Evolutionary conservation across 2,113 vertebrate species (phyloP).

Genomic region (Campylorhamphus procurvoides): DNA sequence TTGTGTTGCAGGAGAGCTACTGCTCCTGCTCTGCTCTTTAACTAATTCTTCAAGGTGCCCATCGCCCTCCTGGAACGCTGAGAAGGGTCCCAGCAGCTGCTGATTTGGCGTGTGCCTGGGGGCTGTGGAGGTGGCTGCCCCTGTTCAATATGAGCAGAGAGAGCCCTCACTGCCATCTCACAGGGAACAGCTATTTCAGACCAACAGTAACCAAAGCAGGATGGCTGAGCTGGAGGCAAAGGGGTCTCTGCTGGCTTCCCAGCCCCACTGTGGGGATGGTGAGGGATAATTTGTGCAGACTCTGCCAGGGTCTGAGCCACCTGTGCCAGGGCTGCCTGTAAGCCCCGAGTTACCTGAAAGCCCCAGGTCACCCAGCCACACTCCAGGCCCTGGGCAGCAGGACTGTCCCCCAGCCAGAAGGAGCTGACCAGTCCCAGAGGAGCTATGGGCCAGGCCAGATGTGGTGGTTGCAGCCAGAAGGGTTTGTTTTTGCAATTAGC

Average conservation of each 20-base stretch:
- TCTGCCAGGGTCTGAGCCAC: not conserved
- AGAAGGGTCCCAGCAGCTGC: not conserved
- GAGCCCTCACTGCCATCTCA: not conserved
- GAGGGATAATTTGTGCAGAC: not conserved
- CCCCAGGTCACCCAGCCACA: not conserved
- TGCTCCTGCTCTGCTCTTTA: not conserved
- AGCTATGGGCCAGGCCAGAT: fast-evolving
- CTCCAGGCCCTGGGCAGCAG: not conserved
- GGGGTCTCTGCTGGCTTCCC: not conserved
- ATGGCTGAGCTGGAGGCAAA: not conserved
- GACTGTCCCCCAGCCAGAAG: not conserved
- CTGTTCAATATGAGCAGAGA: not conserved
- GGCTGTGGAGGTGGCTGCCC: not conserved
- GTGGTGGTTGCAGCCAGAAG: fast-evolving
- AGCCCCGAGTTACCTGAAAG: not conserved
- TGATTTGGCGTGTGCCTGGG: not conserved
- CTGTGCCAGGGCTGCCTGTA: too few species aligned
- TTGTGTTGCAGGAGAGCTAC: not conserved
- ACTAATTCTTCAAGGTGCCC: not conserved
- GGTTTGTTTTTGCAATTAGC: not conserved
- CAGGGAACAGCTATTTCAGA: not conserved
- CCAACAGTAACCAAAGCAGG: not conserved
- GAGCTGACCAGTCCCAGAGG: not conserved
- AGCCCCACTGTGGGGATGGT: not conserved
- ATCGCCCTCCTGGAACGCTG: fast-evolving